These are phyloP conservation scores for Deilephila porcellus DNA, from an alignment of 2,888 invertebrate species.

Conservation along the genomic window DNA sequence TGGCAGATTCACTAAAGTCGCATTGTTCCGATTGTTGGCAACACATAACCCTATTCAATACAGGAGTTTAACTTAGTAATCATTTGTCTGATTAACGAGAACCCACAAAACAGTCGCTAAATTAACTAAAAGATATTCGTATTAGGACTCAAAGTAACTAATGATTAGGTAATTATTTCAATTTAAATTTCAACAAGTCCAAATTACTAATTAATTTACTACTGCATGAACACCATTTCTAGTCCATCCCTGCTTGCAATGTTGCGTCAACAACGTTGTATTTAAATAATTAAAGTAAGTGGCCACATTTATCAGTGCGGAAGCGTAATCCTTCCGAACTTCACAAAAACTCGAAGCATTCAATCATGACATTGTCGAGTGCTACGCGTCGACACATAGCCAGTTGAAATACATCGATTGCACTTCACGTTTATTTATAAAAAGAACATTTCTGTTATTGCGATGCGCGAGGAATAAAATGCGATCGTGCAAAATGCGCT, in stretches of 20 bases:
- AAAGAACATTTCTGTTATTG: conserved; percentile 16
- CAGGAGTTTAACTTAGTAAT: too few relatives aligned
- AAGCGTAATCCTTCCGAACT: not conserved
- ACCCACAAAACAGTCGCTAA: too few relatives aligned
- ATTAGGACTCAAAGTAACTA: too few relatives aligned
- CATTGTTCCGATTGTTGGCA: too few relatives aligned
- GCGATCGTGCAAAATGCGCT: conserved; percentile 21
- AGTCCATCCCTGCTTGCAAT: not conserved
- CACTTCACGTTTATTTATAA: conserved; percentile 26
- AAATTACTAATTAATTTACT: too few relatives aligned
- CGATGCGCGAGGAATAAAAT: conserved; percentile 25
- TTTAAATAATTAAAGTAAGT: not conserved
- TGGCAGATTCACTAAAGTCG: too few relatives aligned
- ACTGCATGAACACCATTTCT: not conserved
- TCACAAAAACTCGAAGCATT: not conserved
- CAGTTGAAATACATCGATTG: conserved; percentile 21
- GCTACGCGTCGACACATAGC: conserved; percentile 17
- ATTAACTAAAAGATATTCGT: too few relatives aligned
- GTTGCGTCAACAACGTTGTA: not conserved
- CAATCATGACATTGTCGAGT: conserved; percentile 1
- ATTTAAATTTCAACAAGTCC: too few relatives aligned
- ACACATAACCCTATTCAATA: too few relatives aligned
- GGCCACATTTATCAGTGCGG: not conserved
- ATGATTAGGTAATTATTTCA: too few relatives aligned
- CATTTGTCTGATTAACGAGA: too few relatives aligned